Base-by-base conservation (phyloP, 1,140 invertebrate species). In the Platorchestia sp. region DNA sequence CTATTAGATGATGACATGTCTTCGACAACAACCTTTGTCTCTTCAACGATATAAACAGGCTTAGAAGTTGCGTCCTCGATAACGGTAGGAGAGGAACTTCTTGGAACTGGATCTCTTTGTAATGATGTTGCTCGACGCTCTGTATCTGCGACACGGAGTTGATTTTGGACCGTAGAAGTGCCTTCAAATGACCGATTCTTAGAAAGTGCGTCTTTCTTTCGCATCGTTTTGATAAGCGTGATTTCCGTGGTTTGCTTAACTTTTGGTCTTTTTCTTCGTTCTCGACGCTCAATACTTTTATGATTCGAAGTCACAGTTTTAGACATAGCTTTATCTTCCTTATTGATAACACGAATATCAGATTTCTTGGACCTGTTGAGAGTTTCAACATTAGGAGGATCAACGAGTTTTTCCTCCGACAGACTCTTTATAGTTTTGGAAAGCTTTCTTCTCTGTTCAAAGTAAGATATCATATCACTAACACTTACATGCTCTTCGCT, bases 361-460 rank as follows among this genome's bases (percentile, higher is more conserved):
- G 91, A 93, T n/a, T 45, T 42, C n/a, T 93, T 93, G 0, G 91
- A 93, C n/a, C 45, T 93, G 91, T 93, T 93, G 6, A 93, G 44
- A 7, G 91, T 93, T 45, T 93, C 7, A 47, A 93, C 45, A 47
- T 45, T n/a, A 0, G 91, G 91, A 27, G 91, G 45, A n/a, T 93
- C 91, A 47, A 93, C 45, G 36, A 93, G 44, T 93, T 93, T 93
- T 44, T 45, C 91, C 40, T 93, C 91, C 7, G 91, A 93, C 5
- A 93, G 91, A 47, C 91, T 93, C 40, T 93, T 93, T 40, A 93
- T 93, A 14, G 43, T 93, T 19, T 93, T 93, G 0, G 91, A 93
- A 93, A 93, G 91, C 44, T 93, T 93, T 45, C 40, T 93, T 47
- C 91, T 44, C 44, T 93, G 91, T 93, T 93, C 91, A 47, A 93